These are phyloP conservation scores for Smithornis capensis DNA, from an alignment of 2,113 vertebrate species.

Conservation along the genomic window DNA sequence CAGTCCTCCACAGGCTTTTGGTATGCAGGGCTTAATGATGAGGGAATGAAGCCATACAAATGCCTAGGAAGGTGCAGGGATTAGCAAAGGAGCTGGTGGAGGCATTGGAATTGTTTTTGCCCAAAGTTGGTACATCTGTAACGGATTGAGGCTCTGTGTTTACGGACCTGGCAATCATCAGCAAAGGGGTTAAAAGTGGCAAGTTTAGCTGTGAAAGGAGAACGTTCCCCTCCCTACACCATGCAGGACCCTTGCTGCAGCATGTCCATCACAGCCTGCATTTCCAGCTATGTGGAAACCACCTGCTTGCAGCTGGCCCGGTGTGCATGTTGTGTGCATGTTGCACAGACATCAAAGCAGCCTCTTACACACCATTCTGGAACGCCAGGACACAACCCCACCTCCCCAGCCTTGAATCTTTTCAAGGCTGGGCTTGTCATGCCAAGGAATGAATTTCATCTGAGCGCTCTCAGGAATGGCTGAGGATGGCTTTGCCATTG, in stretches of 20 bases:
- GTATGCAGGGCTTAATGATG: neutral
- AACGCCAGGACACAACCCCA: neutral
- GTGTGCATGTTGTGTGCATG: rapidly evolving
- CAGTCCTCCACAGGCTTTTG: neutral
- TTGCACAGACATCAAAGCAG: neutral
- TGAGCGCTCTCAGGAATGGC: rapidly evolving
- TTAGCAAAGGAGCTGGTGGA: neutral
- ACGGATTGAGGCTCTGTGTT: rapidly evolving
- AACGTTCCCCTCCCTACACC: rapidly evolving
- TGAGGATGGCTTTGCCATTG: neutral
- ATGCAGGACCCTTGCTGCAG: neutral
- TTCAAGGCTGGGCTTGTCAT: neutral
- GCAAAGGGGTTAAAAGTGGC: neutral
- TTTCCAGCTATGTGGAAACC: neutral
- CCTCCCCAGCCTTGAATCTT: neutral
- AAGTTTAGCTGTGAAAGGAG: neutral
- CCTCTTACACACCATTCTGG: neutral
- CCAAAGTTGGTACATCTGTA: neutral
- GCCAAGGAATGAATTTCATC: neutral
- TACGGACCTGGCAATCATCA: rapidly evolving
- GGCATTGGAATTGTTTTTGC: neutral
- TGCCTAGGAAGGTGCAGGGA: neutral
- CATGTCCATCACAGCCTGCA: rapidly evolving
- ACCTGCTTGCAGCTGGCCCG: rapidly evolving
- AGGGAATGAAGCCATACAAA: neutral